Evolutionary conservation across 2,113 vertebrate species (phyloP), one percentile per base, ranked within the genome.

Genomic region (Sceloporus tristichus): DNA sequence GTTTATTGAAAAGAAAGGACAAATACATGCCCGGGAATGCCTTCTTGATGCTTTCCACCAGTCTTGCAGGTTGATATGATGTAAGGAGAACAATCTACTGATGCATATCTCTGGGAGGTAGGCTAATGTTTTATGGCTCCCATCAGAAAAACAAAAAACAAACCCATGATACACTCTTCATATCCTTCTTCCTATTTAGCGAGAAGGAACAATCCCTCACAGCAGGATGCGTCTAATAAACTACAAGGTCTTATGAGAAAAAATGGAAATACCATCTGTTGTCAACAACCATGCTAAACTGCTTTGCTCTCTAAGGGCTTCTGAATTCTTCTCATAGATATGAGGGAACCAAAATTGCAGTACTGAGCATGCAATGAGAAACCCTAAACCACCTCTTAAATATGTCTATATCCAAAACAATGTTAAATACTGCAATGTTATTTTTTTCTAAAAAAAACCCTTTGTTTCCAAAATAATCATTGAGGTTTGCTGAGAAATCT

Each of bases 71-170:
- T 6, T 79, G 56, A 19, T 0, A 16, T 7, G 42, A 70, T 5
- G 2, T 48, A 62, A 42, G 48, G 48, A 42, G 38, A 23, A 9
- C 19, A 0, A 0, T 29, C 34, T 65, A 71, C 14, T 40, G 0
- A 34, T 10, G 42, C 71, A 19, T 18, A 42, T 53, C 79, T 86
- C 0, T 11, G 73, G 7, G 4, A 54, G 85, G 89, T 59, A 53
- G 73, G n/a, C 48, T 62, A 82, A 79, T 78, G 88, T 90, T 93
- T 89, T 5, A 92, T 68, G 34, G 0, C 6, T 70, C 42, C 82
- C 6, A 1, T 38, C 62, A 75, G 86, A 42, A 87, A 77, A 34
- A 34, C 34, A 34, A 42, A 56, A 0, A 54, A 9, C 7, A 8
- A 25, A 25, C 53, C 23, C 27, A 71, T 27, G 27, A 71, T 29